Evolutionary conservation across 2,888 invertebrate genomes (phyloP), one percentile per base, ranked within the genome.

Genomic region (Heteromyza rotundicornis): DNA sequence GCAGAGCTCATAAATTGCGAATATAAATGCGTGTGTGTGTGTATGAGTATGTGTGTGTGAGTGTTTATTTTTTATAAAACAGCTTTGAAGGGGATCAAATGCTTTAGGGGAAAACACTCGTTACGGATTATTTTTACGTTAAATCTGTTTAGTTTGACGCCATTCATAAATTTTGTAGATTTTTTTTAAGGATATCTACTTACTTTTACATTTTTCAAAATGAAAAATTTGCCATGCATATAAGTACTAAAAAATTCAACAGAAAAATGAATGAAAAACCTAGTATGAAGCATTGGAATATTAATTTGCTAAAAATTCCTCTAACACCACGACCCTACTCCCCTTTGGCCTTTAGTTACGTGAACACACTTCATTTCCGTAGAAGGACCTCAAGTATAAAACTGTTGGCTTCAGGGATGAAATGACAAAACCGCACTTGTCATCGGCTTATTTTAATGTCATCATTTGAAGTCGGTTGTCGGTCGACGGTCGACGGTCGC

Each of bases 391-490:
- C 50, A 57, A n/a, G 20, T 32, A 23, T 35, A 23, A 50, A 57
- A 35, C 36, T 32, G 24, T 20, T 27, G 27, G 27, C 10, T 27
- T 5, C 27, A 7, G 27, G 27, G 27, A 10, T 10, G 7, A 56
- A 56, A 22, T 54, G 59, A 32, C 56, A 52, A 62, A 60, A 64
- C 62, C 59, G 55, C 62, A 59, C 57, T 64, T 57, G 64, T 64
- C 54, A 54, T 60, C 57, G 57, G 53, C 59, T 61, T 61, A 59
- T 59, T 64, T 64, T 61, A 64, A 64, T 59, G 59, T 62, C 59
- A 64, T 24, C 64, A 62, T 57, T 58, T 58, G 51, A 44, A 49
- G 22, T 12, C 49, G 22, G 17, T 17, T 19, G 19, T 27, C 27
- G 20, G 22, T 32, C 17, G 32, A 49, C 12, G n/a, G 22, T 16